Evolutionary conservation across 1,140 invertebrate genomes (phyloP), one percentile per base, ranked within the genome.

Genomic region (Capitella teleta): DNA sequence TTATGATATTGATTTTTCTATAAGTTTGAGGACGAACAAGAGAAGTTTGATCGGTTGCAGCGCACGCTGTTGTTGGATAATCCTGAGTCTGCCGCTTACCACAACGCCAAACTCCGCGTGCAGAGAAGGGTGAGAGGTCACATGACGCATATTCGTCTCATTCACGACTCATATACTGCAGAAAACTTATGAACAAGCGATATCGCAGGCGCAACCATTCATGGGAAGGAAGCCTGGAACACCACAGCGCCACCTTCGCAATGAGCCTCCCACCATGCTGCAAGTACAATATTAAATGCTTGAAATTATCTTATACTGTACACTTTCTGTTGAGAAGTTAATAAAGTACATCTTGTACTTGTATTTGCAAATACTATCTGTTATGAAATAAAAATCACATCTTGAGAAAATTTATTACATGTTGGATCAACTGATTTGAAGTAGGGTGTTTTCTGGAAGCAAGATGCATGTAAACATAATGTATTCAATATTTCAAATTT

Each of bases 31-130:
- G 67, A 71, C 59, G 68, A 70, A 51, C 60, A 63, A 43, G 68
- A 72, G 52, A 70, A 67, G 52, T 71, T 71, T 69, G 67, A 71
- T 40, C 56, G 67, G 14, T 54, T 70, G 6, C 68, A 70, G 49
- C 62, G 54, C 54, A 65, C 67, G 36, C 49, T 70, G 28, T 48
- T 73, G 53, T 61, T 68, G 61, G 66, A 66, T 45, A 61, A 70
- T 43, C 66, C 67, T 12, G 66, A 71, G 16, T 70, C 67, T 24
- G 60, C 62, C 24, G 60, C 70, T 6, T 72, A 60, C 56, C 64
- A 66, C 37, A 70, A 67, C 53, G 70, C 70, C 36, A 54, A 66
- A 47, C 66, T 67, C 60, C 61, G 64, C 49, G 69, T 63, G 46
- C 55, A 69, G 28, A 55, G 61, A 60, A 50, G 70, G 51, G 69